phyloP scores from a whole-genome alignment of 1,140 invertebrate species.

The Hylaeus anthracinus region DNA sequence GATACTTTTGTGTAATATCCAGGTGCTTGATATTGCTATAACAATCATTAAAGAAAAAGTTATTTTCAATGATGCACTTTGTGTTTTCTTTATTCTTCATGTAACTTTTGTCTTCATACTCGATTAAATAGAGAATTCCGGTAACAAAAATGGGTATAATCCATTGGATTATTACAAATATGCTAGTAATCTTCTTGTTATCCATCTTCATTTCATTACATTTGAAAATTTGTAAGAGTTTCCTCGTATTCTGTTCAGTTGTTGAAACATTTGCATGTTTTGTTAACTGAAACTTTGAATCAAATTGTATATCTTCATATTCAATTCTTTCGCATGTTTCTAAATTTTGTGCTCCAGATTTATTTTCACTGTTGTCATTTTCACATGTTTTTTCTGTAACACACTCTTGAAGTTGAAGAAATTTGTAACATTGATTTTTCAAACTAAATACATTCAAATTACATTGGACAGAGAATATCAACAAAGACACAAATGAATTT shows the following conservation, averaged over 20 bases:
- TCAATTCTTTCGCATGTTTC: not conserved
- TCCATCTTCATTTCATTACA: not conserved
- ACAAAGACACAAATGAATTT: slow-evolving; percentile 63
- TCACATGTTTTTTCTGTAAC: not conserved
- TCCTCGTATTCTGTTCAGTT: not conserved
- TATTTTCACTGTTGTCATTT: not conserved
- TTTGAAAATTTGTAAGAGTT: not conserved
- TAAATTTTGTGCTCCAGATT: not conserved
- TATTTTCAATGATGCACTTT: slow-evolving; percentile 48
- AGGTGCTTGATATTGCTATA: not conserved
- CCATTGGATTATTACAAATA: slow-evolving; percentile 59
- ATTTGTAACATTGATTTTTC: slow-evolving; percentile 22
- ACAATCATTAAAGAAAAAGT: slow-evolving; percentile 53
- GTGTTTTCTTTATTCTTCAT: slow-evolving; percentile 12
- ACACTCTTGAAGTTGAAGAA: not conserved
- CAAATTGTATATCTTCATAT: not conserved
- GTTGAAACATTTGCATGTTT: not conserved
- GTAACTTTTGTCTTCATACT: slow-evolving; percentile 28
- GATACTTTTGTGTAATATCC: not conserved
- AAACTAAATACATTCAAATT: slow-evolving; percentile 41
- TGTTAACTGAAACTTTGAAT: not conserved
- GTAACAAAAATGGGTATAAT: slow-evolving; percentile 56
- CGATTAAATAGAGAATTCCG: slow-evolving; percentile 45
- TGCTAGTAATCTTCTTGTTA: slow-evolving; percentile 11
- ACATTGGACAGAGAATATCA: slow-evolving; percentile 58